Conservation (phyloP, 1,140 invertebrate genomes). For the Tyrophagus putrescentiae region DNA sequence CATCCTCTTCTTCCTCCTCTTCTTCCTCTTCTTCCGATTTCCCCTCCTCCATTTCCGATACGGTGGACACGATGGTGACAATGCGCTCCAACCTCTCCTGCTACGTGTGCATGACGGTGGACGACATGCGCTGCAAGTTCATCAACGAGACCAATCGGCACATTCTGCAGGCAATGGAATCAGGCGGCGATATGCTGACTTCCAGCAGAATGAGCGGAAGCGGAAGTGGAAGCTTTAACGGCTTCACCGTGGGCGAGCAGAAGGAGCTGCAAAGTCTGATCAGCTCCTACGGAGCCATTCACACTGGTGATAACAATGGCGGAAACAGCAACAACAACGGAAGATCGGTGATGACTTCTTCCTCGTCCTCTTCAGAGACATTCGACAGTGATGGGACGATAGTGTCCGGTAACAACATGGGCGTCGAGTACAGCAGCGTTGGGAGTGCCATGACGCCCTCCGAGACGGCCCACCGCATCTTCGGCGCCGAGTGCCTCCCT, state of each 20-base stretch:
- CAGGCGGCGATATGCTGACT: too few species aligned
- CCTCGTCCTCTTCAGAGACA: too few species aligned
- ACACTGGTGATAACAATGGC: too few species aligned
- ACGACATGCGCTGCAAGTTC: constrained; percentile 15
- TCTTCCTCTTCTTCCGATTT: too few species aligned
- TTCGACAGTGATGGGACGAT: not conserved
- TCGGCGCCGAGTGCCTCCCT: constrained; percentile 3
- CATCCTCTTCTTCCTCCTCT: too few species aligned
- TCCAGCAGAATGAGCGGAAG: too few species aligned
- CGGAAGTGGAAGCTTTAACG: too few species aligned
- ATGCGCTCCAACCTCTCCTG: constrained; percentile 18
- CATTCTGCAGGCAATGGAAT: too few species aligned
- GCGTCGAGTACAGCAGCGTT: not conserved
- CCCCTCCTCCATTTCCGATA: too few species aligned
- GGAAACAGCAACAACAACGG: not conserved
- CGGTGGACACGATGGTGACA: not conserved
- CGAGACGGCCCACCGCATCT: not conserved
- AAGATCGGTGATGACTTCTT: not conserved
- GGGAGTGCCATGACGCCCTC: not conserved
- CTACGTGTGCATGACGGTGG: constrained; percentile 18
- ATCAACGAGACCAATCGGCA: constrained; percentile 14
- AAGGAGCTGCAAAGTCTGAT: not conserved
- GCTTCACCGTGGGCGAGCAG: too few species aligned
- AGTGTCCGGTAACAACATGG: not conserved
- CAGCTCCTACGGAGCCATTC: not conserved